These are phyloP conservation scores for Trematomus bernacchii DNA, from an alignment of 2,797 vertebrate species.

Conservation along the genomic window DNA sequence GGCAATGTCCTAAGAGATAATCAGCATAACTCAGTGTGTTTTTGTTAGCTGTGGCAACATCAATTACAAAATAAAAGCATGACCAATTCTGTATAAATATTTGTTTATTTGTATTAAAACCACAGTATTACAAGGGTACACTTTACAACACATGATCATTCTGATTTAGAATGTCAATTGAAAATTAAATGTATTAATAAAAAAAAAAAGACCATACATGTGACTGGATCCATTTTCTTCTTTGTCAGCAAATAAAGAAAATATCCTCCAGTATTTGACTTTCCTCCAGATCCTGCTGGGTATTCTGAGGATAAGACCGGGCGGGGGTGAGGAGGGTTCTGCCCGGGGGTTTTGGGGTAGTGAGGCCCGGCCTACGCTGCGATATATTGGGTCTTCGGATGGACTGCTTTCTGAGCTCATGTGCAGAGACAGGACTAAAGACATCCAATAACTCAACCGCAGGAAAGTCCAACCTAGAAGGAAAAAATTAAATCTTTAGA, in stretches of 20 bases:
- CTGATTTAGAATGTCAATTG: slow-evolving; percentile 25
- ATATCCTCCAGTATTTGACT: slow-evolving; percentile 94
- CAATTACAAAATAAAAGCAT: slow-evolving; percentile 26
- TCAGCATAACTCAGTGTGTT: background rate
- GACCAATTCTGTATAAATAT: slow-evolving; percentile 63
- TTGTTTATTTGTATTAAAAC: slow-evolving; percentile 73
- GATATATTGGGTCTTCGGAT: slow-evolving; percentile 42
- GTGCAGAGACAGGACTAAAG: slow-evolving; percentile 82
- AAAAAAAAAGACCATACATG: slow-evolving; percentile 14
- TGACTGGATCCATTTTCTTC: slow-evolving; percentile 6
- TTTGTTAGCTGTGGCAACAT: slow-evolving; percentile 6
- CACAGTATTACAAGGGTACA: slow-evolving; percentile 11
- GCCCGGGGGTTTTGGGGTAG: slow-evolving; percentile 16
- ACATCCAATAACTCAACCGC: slow-evolving; percentile 89
- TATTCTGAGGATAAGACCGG: slow-evolving; percentile 43
- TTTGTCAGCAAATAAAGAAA: slow-evolving; percentile 92
- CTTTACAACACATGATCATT: slow-evolving; percentile 50
- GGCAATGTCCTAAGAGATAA: slow-evolving; percentile 16
- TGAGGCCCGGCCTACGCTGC: slow-evolving; percentile 26
- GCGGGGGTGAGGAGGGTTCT: slow-evolving; percentile 51
- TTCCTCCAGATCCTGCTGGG: slow-evolving; percentile 90
- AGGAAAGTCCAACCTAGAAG: slow-evolving; percentile 87
- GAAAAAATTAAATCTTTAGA: background rate
- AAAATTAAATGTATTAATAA: slow-evolving; percentile 18
- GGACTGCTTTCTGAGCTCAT: slow-evolving; percentile 45